Evolutionary conservation across 2,888 invertebrate species (phyloP).

Genomic region (Tubulanus polymorphus): DNA sequence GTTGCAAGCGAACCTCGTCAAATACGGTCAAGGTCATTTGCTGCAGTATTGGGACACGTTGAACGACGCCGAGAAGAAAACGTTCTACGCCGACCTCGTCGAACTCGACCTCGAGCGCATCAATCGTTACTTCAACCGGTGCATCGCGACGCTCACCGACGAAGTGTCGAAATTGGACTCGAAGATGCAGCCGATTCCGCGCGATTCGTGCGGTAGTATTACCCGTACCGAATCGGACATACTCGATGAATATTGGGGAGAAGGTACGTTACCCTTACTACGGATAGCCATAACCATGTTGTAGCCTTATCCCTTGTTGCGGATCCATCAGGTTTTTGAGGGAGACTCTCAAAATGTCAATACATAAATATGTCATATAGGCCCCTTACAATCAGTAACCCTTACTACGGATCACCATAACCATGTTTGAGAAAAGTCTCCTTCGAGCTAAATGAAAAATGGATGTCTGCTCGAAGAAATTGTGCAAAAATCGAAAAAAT

Average conservation of each 20-base stretch:
- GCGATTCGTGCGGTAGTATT: slow-evolving; percentile 76
- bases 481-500: no score
- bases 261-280: no score
- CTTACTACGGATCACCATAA: no score
- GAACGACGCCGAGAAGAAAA: slow-evolving; percentile 61
- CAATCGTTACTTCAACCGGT: slow-evolving; percentile 62
- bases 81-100: slow-evolving; percentile 59
- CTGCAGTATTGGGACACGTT: slow-evolving; percentile 76
- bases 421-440: no score
- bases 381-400: no score
- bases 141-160: slow-evolving; percentile 26
- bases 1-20: slow-evolving; percentile 49
- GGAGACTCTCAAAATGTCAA: not conserved
- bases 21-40: slow-evolving; percentile 75
- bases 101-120: slow-evolving; percentile 69
- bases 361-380: no score
- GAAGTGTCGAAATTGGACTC: slow-evolving; percentile 67
- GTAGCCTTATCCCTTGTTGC: no score
- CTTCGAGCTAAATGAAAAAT: no score
- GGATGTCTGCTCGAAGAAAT: no score
- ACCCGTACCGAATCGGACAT: slow-evolving; percentile 63
- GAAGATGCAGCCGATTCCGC: slow-evolving; percentile 77
- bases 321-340: not conserved
- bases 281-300: no score
- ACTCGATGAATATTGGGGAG: slow-evolving; percentile 66